Evolutionary conservation across 2,888 invertebrate genomes (phyloP).

Genomic region (Chrysomela aeneicollis): DNA sequence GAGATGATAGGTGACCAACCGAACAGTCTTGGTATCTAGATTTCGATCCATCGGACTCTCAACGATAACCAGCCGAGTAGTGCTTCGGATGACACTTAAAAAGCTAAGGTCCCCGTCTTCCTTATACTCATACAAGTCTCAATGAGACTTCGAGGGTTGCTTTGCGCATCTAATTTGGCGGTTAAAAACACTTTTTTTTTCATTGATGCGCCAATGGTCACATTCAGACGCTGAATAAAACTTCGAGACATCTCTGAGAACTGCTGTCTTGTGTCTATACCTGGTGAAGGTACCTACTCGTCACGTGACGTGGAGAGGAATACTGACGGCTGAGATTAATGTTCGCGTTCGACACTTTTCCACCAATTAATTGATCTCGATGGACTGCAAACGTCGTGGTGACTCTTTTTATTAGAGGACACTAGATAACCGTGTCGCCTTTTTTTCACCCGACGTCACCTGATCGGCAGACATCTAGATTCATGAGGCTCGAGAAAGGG

Average conservation of each 20-base stretch:
- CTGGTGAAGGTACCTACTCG: conserved; percentile 15
- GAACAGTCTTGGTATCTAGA: too few relatives aligned
- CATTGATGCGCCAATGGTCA: not conserved
- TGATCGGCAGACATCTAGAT: not conserved
- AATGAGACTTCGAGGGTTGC: too few relatives aligned
- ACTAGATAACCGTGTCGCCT: conserved; percentile 41
- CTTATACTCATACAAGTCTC: too few relatives aligned
- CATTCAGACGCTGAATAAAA: not conserved
- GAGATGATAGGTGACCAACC: too few relatives aligned
- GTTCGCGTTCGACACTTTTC: conserved; percentile 49
- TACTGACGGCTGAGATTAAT: conserved; percentile 48
- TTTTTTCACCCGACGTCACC: conserved; percentile 15
- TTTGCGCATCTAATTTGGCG: too few relatives aligned
- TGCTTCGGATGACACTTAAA: too few relatives aligned
- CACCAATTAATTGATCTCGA: conserved; percentile 51
- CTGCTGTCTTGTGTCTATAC: not conserved
- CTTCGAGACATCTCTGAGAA: conserved; percentile 26
- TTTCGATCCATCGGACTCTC: too few relatives aligned
- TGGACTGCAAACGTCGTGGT: conserved; percentile 46
- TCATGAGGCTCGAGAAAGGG: not conserved
- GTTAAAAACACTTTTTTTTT: too few relatives aligned
- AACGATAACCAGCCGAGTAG: too few relatives aligned
- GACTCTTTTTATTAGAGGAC: conserved; percentile 29
- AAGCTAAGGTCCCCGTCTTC: too few relatives aligned
- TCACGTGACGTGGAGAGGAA: conserved; percentile 45